phyloP scores from a whole-genome alignment of 2,113 vertebrate genomes.

The Physeter macrocephalus region DNA sequence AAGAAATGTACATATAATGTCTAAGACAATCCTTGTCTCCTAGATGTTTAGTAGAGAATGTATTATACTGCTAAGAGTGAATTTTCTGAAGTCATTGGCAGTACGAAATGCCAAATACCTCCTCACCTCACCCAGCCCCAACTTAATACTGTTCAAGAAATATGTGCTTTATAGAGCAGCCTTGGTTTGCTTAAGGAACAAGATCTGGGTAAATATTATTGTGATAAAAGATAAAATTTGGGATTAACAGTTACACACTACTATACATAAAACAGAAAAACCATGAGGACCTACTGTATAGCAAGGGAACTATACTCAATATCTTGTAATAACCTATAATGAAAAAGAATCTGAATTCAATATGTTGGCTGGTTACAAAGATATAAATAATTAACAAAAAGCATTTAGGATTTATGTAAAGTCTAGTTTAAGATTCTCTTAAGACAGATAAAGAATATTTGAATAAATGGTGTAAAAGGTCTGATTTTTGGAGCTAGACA shows the following conservation, averaged over 20 bases:
- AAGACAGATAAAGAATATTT: background rate
- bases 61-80: background rate
- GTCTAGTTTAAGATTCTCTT: background rate
- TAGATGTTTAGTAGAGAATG: background rate
- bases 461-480: background rate
- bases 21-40: background rate
- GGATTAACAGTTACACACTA: background rate
- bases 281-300: background rate
- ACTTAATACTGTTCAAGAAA: background rate
- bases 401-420: background rate
- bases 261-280: background rate
- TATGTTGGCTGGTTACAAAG: background rate
- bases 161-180: background rate
- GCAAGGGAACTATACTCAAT: background rate
- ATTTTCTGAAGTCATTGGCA: background rate
- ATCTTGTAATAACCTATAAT: background rate
- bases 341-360: background rate
- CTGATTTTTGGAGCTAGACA: background rate
- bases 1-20: background rate
- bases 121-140: fast-evolving
- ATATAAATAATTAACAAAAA: background rate
- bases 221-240: background rate
- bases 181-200: background rate
- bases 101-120: background rate
- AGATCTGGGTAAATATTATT: background rate